Base-by-base conservation (phyloP, 2,113 vertebrate species). In the Myiagra hebetior region DNA sequence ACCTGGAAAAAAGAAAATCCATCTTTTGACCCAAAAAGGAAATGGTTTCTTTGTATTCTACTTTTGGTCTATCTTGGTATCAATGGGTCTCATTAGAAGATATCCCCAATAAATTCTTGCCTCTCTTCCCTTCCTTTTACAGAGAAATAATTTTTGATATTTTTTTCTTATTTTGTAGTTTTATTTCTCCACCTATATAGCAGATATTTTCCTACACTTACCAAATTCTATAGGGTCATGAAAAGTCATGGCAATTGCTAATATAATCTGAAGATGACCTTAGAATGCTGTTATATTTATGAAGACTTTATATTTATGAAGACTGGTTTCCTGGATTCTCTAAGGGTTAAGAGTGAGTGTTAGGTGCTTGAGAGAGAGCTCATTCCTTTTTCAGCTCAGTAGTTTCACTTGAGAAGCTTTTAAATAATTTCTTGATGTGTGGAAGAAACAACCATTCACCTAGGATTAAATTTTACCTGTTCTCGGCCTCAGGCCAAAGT, bases 381-480 rank as follows among this genome's bases (percentile, higher is more conserved):
- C 18, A 60, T 42, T 91, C 31, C 12, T 72, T 89, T 92, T 76
- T 85, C 82, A 85, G 69, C 37, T 85, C 42, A 37, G 35, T 53
- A 60, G 17, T 89, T 91, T 64, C 57, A 59, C 53, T 63, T 55
- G 31, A 79, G 53, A 85, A 82, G n/a, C 69, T 95, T 85, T 89
- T 64, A 87, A 82, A 82, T 94, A 4, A 68, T 69, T 53, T 85
- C 13, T 94, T 89, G 81, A 57, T 89, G 26, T 12, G 13, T 52
- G 83, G 30, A 65, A 93, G 85, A 93, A 73, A 9, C 44, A 46
- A 33, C 31, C 17, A 15, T 93, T 93, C 24, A 42, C n/a, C 33
- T 65, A 46, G n/a, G n/a, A 87, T 47, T 89, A 55, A 89, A 85
- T 93, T 86, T 93, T 93, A 93, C 93, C 94, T 89, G 28, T 82